phyloP scores from a whole-genome alignment of 2,888 invertebrate genomes.

The Empis stercorea region DNA sequence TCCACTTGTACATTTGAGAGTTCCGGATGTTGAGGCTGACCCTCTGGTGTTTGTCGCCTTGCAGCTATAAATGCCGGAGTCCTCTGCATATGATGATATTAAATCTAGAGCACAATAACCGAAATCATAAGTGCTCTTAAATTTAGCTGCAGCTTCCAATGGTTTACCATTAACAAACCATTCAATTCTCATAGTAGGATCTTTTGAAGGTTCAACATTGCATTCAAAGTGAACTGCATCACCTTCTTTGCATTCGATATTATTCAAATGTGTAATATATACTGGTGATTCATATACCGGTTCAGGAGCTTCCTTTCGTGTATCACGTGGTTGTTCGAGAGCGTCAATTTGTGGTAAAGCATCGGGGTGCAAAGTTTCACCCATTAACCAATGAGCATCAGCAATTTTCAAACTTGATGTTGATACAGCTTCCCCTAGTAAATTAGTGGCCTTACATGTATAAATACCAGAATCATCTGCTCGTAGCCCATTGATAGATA shows the following conservation, averaged over 20 bases:
- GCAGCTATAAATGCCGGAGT: conserved; percentile 84
- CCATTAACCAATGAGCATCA: conserved; percentile 77
- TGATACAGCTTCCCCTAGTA: conserved; percentile 87
- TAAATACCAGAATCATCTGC: conserved; percentile 91
- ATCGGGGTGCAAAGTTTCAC: conserved; percentile 78
- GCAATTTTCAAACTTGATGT: conserved; percentile 81
- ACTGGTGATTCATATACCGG: conserved; percentile 73
- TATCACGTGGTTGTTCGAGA: conserved; percentile 65
- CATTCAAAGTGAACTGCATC: conserved; percentile 85
- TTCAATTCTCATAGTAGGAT: conserved; percentile 80
- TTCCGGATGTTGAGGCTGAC: conserved; percentile 79
- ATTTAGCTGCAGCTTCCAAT: conserved; percentile 76
- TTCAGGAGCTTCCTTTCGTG: conserved; percentile 56
- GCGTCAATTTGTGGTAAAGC: conserved; percentile 75
- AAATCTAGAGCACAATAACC: conserved; percentile 90
- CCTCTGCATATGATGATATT: conserved; percentile 75
- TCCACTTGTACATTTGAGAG: conserved; percentile 70
- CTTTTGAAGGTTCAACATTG: conserved; percentile 81
- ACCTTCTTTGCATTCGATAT: conserved; percentile 76
- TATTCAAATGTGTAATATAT: conserved; percentile 82
- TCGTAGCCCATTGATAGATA: conserved; percentile 77
- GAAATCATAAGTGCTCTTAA: conserved; percentile 88
- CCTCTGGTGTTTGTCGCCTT: conserved; percentile 82
- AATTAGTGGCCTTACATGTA: conserved; percentile 87
- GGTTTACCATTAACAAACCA: conserved; percentile 93